Evolutionary conservation across 1,140 invertebrate genomes (phyloP), one percentile per base, ranked within the genome.

Genomic region (Gonatopus flavifemur): DNA sequence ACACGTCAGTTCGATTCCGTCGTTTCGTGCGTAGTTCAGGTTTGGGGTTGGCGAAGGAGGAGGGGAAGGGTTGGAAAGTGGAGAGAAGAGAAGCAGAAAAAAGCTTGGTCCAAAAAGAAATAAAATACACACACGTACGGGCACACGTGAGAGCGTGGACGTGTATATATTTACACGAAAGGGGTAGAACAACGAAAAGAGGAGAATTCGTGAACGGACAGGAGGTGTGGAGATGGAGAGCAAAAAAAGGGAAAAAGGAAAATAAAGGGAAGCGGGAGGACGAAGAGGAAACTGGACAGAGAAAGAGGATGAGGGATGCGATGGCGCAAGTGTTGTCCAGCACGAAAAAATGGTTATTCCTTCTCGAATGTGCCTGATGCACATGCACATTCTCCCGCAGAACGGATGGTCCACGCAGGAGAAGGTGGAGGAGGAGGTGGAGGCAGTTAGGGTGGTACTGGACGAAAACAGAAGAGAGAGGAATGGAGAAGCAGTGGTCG

Each of bases 321-420:
- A 55, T 45, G 49, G 59, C 49, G 57, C 59, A 59, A 61, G 59
- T 61, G 59, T 61, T 61, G 59, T 61, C 59, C 59, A 39, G 57
- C 51, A 62, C 44, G 53, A 62, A 62, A 62, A 62, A 62, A 62
- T 68, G 62, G 64, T 68, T 69, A 69, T 66, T 67, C 60, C 67
- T 69, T 69, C 51, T 66, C 67, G 66, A 66, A 64, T 66, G 66
- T 68, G 64, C 60, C 58, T 59, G 59, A 67, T 67, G 65, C 63
- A 66, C 65, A 64, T 69, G 66, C 60, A 64, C 49, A 55, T 66
- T 67, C 57, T 62, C 61, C 65, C 63, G 59, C 67, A 64, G 59
- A 67, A 64, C 65, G 65, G 58, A 64, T 51, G 64, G 54, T 52
- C 57, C 48, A 52, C 20, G 45, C 38, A 43, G 44, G 42, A 25